Evolutionary conservation across 2,113 vertebrate species (phyloP), one percentile per base, ranked within the genome.

Genomic region (Rissa tridactyla): DNA sequence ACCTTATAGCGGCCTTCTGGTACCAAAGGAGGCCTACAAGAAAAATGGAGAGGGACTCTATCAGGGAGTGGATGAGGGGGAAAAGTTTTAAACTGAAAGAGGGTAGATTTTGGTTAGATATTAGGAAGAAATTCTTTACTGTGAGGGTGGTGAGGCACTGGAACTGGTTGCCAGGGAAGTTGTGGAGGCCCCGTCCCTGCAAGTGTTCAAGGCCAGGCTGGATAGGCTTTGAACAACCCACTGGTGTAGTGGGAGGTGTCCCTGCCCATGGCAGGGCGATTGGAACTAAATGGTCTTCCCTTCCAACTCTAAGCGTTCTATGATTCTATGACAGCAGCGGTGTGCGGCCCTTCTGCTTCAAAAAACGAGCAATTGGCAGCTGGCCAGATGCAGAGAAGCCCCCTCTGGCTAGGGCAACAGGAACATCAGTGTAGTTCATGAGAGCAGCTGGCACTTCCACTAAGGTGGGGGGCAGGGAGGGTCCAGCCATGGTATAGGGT

Each of bases 381-480:
- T 42, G 69, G 14, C 20, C 55, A 68, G 73, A 58, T 38, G 57
- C 22, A 42, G 71, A 42, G 51, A 62, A 46, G 4, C 13, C 25
- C 8, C 32, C 58, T 40, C n/a, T 77, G 49, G 3, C 29, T 80
- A 54, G 4, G 18, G 18, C 36, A 57, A 0, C 1, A 6, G 29
- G 19, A 8, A 29, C 6, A 10, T 44, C n/a, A 25, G 4, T 10
- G 11, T 5, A 6, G 26, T 22, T 55, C 2, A 1, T 32, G 23
- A 65, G 26, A 62, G 42, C 62, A 52, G 60, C 55, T 90, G 60
- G 27, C 32, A 3, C 34, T 65, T 65, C 30, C 17, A 15, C 29
- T 0, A 0, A 16, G 15, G 19, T 4, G 10, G 11, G 29, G 8
- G 5, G 55, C 34, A 27, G 76, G 51, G 44, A 23, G 10, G 15